A percentile compares a stretch with the other conserved stretches of the same genome.
Evolutionary conservation across 2,113 vertebrate genomes (phyloP).

Genomic region (Barbus barbus): DNA sequence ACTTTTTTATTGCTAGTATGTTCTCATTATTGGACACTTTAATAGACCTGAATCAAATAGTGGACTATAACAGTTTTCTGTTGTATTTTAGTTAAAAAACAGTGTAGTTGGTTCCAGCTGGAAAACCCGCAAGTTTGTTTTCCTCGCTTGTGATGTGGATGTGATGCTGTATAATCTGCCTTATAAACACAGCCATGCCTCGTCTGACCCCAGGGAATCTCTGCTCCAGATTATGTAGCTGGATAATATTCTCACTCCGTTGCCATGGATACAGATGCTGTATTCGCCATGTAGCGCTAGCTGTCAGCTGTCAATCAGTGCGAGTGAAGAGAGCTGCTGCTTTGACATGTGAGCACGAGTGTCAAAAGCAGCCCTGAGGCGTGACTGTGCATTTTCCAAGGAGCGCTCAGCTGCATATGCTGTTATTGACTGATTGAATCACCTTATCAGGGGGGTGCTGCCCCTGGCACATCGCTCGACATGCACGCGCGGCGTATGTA

Average conservation of each 20-base stretch:
- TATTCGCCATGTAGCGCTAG: neutral
- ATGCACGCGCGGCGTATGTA: neutral
- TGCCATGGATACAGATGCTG: slow-evolving; percentile 64
- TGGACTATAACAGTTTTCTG: neutral
- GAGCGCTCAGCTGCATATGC: neutral
- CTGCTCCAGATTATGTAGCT: slow-evolving; percentile 50
- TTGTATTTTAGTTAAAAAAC: neutral
- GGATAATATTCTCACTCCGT: slow-evolving; percentile 62
- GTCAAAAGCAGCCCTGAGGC: slow-evolving; percentile 25
- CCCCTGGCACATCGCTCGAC: neutral
- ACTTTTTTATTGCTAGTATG: neutral
- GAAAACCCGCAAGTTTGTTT: neutral
- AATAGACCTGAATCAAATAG: neutral
- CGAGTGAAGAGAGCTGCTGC: neutral
- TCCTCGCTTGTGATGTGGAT: slow-evolving; percentile 15
- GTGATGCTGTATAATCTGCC: slow-evolving; percentile 14
- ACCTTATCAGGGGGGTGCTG: neutral
- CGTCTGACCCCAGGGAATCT: slow-evolving; percentile 42
- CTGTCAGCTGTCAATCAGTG: slow-evolving; percentile 37
- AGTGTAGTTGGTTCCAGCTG: neutral
- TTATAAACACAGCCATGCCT: slow-evolving; percentile 31
- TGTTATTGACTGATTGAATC: slow-evolving; percentile 29
- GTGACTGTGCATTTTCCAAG: slow-evolving; percentile 21
- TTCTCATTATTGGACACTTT: neutral
- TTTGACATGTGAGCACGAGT: slow-evolving; percentile 8